A percentile compares a stretch with the other conserved stretches of the same genome.
Conservation (phyloP, 2,113 vertebrate genomes). For the Sorex araneus region DNA sequence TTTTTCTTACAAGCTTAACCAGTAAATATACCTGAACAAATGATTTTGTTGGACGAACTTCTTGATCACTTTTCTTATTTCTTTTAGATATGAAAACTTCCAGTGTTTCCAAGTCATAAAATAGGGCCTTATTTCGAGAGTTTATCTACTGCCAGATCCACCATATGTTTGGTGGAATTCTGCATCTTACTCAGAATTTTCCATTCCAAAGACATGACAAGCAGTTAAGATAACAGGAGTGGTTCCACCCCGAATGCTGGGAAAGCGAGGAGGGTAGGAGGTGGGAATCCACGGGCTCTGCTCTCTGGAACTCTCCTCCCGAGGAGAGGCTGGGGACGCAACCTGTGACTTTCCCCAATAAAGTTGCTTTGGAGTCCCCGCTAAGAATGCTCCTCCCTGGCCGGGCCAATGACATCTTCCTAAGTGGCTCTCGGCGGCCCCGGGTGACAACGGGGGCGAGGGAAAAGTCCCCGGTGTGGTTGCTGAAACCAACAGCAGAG, state of each 20-base stretch:
- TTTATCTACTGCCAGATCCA: conserved; percentile 69
- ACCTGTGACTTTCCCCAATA: neutral
- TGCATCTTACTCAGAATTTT: conserved; percentile 78
- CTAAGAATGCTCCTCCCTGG: conserved; percentile 50
- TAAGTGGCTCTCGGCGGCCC: neutral
- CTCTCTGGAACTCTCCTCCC: neutral
- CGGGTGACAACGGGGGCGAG: neutral
- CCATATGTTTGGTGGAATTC: conserved; percentile 80
- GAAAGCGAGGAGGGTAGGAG: neutral
- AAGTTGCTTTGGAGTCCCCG: conserved; percentile 70
- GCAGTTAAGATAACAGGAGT: conserved; percentile 27
- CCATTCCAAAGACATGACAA: conserved; percentile 72
- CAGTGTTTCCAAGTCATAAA: conserved; percentile 70
- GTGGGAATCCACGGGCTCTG: neutral
- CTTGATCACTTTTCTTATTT: neutral
- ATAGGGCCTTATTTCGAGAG: conserved; percentile 73
- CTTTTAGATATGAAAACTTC: conserved; percentile 67
- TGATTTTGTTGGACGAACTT: conserved; percentile 45
- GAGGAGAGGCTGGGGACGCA: neutral
- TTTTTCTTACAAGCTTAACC: conserved; percentile 49
- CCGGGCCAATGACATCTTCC: conserved; percentile 53
- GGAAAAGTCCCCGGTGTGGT: conserved; percentile 30
- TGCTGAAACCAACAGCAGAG: conserved; percentile 81
- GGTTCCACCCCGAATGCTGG: conserved; percentile 2
- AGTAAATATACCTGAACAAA: conserved; percentile 61